Conservation (phyloP, 2,797 vertebrate genomes). For the Thaleichthys pacificus region DNA sequence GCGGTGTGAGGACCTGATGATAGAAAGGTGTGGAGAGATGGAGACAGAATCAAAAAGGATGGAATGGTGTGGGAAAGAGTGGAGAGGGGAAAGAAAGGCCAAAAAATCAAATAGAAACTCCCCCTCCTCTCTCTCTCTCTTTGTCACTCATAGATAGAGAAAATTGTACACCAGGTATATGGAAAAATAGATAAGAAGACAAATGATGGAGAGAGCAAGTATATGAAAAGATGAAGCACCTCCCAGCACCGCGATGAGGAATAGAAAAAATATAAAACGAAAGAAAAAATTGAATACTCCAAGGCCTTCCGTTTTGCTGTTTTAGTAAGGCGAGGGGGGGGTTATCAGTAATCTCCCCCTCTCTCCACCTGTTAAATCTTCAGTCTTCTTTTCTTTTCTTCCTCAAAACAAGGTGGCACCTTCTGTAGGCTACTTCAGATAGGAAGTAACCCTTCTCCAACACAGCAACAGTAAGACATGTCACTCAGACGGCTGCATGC, state of each 20-base stretch:
- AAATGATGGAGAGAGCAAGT: slow-evolving; percentile 78
- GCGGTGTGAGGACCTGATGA: slow-evolving; percentile 40
- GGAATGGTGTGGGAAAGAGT: slow-evolving; percentile 34
- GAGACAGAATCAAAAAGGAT: slow-evolving; percentile 27
- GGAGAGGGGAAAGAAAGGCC: slow-evolving; percentile 43
- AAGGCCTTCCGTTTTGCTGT: slow-evolving; percentile 82
- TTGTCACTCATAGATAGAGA: slow-evolving; percentile 74
- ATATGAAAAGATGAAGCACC: slow-evolving; percentile 82
- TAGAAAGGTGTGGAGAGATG: slow-evolving; percentile 52
- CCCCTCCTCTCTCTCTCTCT: slow-evolving; percentile 55
- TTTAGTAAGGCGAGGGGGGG: slow-evolving; percentile 61
- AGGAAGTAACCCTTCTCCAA: slow-evolving; percentile 70
- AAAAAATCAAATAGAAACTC: slow-evolving; percentile 55
- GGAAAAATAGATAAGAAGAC: slow-evolving; percentile 82
- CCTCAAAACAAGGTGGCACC: slow-evolving; percentile 64
- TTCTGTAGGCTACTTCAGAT: slow-evolving; percentile 63
- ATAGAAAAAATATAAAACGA: slow-evolving; percentile 83
- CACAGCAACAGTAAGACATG: slow-evolving; percentile 61
- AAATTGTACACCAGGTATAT: slow-evolving; percentile 82
- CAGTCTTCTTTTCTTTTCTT: slow-evolving; percentile 69
- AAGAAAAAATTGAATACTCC: slow-evolving; percentile 87
- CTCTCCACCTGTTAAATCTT: slow-evolving; percentile 65
- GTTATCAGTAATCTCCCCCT: slow-evolving; percentile 64
- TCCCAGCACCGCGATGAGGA: slow-evolving; percentile 83
- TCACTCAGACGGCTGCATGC: slow-evolving; percentile 63